These are phyloP conservation scores for Chymomyza caudatula DNA, from an alignment of 2,888 invertebrate genomes.

Conservation along the genomic window DNA sequence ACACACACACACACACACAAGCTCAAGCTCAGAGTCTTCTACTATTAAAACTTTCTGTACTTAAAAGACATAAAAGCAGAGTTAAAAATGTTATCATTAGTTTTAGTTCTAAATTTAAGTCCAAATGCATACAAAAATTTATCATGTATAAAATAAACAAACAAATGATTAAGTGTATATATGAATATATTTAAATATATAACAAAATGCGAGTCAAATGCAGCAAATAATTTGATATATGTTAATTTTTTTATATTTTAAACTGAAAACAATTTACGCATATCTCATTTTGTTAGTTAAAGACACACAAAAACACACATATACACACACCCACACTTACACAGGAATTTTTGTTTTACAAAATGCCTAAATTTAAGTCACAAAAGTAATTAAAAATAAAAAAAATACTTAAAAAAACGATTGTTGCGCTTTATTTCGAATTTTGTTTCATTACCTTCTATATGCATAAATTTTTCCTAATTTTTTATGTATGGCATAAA, in stretches of 20 bases:
- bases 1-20: conserved; percentile 14
- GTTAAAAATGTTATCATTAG: conserved; percentile 65
- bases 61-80: conserved; percentile 10
- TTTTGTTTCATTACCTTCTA: too few species aligned
- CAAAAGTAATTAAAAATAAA: not conserved
- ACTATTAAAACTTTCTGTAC: conserved; percentile 26
- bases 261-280: not conserved
- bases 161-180: conserved; percentile 36
- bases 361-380: not conserved
- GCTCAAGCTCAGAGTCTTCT: conserved; percentile 52
- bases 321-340: conserved; percentile 7
- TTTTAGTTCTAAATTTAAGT: conserved; percentile 67
- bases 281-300: not conserved
- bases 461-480: too few species aligned
- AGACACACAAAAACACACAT: conserved; percentile 11
- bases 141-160: conserved; percentile 11
- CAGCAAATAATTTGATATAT: not conserved
- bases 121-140: conserved; percentile 25
- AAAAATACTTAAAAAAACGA: not conserved
- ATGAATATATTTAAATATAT: conserved; percentile 17
- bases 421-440: not conserved
- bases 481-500: too few species aligned
- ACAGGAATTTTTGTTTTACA: conserved; percentile 4
- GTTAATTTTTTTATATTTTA: conserved; percentile 1
- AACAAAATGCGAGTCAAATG: conserved; percentile 22